Base-by-base conservation (phyloP, 2,113 vertebrate genomes). In the Austrofundulus limnaeus region DNA sequence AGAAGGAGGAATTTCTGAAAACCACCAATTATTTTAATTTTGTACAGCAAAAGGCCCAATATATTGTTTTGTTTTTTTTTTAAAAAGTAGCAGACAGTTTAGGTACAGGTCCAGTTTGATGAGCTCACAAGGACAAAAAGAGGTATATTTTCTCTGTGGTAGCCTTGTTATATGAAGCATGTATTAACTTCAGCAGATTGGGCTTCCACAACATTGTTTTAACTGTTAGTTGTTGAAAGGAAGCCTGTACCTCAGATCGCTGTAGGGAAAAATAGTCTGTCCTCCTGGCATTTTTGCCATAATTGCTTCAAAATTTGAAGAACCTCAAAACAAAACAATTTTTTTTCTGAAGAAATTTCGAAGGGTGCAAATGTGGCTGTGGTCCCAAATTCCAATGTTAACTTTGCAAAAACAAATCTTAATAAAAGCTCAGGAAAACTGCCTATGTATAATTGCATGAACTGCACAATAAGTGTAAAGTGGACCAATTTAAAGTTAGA, bases 161-260 rank as follows among this genome's bases (percentile, higher is more conserved):
- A 51, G 61, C 46, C 53, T 13, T 23, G 7, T 49, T 34, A 24
- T 6, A 39, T 28, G 50, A 28, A 28, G 59, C 16, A 16, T 70
- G 37, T 75, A 77, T 70, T 52, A 70, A 39, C 57, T 24, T 25
- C 34, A 45, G 46, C 23, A 11, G 41, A 53, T 58, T 58, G 45
- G 50, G 21, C 60, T 58, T n/a, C 31, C 50, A 17, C 56, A 68
- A 63, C 54, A 15, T 59, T 37, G 53, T 45, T 51, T 48, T 57
- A 70, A 84, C 78, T 63, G 73, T 28, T 69, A 34, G 14, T 15
- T 49, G 49, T 1, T 7, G 39, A 43, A 45, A 11, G 49, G 71
- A 73, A 71, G 48, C 51, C 55, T 37, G 61, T 14, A 31, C 52
- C 58, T 72, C 38, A 56, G 23, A 49, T 11, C n/a, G 39, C 61